These are phyloP conservation scores for Caenorhabditis zanzibari DNA, from an alignment of 2,888 invertebrate genomes.

Conservation along the genomic window DNA sequence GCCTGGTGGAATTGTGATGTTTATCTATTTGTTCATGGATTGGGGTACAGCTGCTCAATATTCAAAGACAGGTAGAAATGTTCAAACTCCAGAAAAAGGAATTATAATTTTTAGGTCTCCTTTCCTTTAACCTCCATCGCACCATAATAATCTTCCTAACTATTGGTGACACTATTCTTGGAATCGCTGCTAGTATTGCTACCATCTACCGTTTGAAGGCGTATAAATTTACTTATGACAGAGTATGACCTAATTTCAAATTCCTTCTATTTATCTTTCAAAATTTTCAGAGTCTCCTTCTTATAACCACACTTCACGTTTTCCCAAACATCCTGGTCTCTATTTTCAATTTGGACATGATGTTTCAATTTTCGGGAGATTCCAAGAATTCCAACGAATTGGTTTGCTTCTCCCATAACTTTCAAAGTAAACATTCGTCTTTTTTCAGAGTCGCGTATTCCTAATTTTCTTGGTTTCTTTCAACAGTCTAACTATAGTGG, in stretches of 20 bases:
- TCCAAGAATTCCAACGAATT: slow-evolving; percentile 27
- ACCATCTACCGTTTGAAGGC: slow-evolving; percentile 38
- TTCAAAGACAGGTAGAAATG: slow-evolving; percentile 26
- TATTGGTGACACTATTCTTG: slow-evolving; percentile 28
- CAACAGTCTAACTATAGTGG: slow-evolving; percentile 49
- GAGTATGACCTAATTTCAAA: not conserved
- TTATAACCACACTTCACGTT: slow-evolving; percentile 43
- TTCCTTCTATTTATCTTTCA: not conserved
- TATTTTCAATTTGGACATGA: slow-evolving; percentile 43
- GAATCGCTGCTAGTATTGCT: slow-evolving; percentile 15
- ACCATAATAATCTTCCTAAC: slow-evolving; percentile 27
- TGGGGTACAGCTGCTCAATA: slow-evolving; percentile 22
- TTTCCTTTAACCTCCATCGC: slow-evolving; percentile 41
- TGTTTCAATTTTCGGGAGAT: slow-evolving; percentile 28
- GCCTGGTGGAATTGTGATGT: slow-evolving; percentile 43
- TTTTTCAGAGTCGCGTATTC: slow-evolving; percentile 35
- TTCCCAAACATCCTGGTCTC: slow-evolving; percentile 34
- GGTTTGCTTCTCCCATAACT: not conserved
- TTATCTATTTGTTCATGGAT: slow-evolving; percentile 19
- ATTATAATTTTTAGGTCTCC: too few species aligned
- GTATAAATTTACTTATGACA: slow-evolving; percentile 39
- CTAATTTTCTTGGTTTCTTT: slow-evolving; percentile 43
- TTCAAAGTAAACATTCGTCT: not conserved
- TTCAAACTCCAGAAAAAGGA: too few species aligned
- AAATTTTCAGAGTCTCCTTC: slow-evolving; percentile 29